Percentiles rank a stretch among this genome's conserved stretches.
Evolutionary conservation across 2,113 vertebrate genomes (phyloP).

Genomic region (Melanocharis versteri): DNA sequence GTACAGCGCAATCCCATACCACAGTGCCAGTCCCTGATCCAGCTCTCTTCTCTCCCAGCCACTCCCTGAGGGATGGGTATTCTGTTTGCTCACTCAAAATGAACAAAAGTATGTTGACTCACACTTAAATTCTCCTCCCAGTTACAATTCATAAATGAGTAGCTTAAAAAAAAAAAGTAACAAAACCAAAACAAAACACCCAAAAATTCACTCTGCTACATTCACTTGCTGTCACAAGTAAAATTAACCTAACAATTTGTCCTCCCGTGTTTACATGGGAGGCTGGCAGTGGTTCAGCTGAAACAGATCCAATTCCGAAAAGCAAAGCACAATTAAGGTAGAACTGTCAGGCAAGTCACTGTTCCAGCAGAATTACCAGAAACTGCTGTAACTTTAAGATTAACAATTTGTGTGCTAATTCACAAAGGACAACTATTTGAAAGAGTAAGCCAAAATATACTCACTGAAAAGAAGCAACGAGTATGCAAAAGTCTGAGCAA

Average conservation of each 20-base stretch:
- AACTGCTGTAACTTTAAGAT: background rate
- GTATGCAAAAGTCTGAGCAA: background rate
- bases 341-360: background rate
- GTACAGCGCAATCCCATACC: background rate
- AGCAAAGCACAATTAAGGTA: constrained; percentile 20
- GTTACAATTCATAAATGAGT: background rate
- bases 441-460: background rate
- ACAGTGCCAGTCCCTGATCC: background rate
- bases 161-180: background rate
- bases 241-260: constrained; percentile 10
- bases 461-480: background rate
- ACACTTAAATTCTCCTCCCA: background rate
- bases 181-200: background rate
- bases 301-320: background rate
- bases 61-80: background rate
- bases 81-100: background rate
- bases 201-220: background rate
- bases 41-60: background rate
- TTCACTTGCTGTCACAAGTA: background rate
- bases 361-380: background rate
- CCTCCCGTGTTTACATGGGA: background rate
- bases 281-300: constrained; percentile 8
- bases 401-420: background rate
- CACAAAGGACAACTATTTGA: background rate
- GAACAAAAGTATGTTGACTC: background rate